Base-by-base conservation (phyloP, 2,113 vertebrate genomes). In the Mola mola region DNA sequence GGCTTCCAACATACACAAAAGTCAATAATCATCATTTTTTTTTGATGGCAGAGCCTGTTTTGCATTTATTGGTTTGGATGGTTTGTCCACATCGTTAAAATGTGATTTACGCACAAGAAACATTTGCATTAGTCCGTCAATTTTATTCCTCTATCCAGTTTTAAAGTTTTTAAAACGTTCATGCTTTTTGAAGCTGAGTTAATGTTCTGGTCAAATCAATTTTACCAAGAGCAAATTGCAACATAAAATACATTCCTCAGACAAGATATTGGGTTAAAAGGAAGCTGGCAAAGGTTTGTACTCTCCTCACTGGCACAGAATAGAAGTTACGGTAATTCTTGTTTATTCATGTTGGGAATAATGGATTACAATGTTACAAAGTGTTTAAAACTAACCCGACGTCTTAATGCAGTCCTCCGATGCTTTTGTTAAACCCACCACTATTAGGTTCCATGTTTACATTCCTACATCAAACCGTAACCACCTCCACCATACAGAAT, bases 41-140 rank as follows among this genome's bases (percentile, higher is more conserved):
- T 28, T 8, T 5, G 26, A 5, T 28, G 4, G 26, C 4, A 28
- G 4, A 4, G 8, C 4, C 26, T 4, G n/a, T n/a, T n/a, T 15
- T 36, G 12, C 34, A 57, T 42, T 44, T 12, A 44, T 20, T 6
- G 3, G 24, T 55, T 68, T 55, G 33, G 44, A 22, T 15, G 22
- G 9, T 47, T 36, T 48, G n/a, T 17, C 5, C 2, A 4, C 15
- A 16, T 38, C 36, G 34, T 66, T 66, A 72, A 56, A 77, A 40
- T 44, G 43, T 5, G 22, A 55, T 77, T 77, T 34, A 26, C 12
- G 37, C 41, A 31, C 12, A 34, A 20, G 38, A 52, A 43, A 52
- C 33, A 24, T 15, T 24, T 20, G 29, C 34, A 69, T 75, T 33
- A 51, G 9, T 40, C 31, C 20, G 63, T 58, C 51, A 19, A 33